These are phyloP conservation scores for Lasioglossum zephyrum DNA, from an alignment of 2,888 invertebrate genomes.

Conservation along the genomic window DNA sequence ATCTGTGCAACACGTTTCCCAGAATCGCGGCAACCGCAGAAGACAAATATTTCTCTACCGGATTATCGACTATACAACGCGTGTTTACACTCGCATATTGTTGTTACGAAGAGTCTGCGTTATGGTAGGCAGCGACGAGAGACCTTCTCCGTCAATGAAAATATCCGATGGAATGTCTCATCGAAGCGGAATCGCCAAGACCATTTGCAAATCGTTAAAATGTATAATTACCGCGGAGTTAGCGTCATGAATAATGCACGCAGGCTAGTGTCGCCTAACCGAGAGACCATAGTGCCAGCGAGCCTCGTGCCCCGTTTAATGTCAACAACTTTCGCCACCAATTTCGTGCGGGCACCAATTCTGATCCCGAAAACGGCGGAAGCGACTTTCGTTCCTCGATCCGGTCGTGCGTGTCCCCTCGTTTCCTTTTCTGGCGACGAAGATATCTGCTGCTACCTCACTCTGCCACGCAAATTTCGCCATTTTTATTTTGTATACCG, in stretches of 20 bases:
- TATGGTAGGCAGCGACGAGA: background rate
- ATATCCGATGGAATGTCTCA: background rate
- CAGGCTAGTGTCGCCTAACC: background rate
- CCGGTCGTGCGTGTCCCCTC: background rate
- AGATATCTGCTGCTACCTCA: background rate
- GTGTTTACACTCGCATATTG: background rate
- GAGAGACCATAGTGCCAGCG: conserved; percentile 20
- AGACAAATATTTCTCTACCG: background rate
- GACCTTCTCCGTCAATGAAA: conserved; percentile 4
- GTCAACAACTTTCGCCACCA: conserved; percentile 72
- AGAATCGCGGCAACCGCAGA: background rate
- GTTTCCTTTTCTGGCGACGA: background rate
- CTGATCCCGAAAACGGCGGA: conserved; percentile 14
- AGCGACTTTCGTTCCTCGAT: conserved; percentile 25
- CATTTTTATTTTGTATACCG: background rate
- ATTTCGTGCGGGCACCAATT: conserved; percentile 53
- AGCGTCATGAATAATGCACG: conserved; percentile 68
- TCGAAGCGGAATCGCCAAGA: background rate
- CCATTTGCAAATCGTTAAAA: conserved; percentile 63
- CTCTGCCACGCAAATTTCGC: background rate
- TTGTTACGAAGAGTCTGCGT: background rate
- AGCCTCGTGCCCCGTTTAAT: conserved; percentile 36
- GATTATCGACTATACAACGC: background rate
- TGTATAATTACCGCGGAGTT: conserved; percentile 59
- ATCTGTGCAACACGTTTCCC: background rate